Percentiles rank a stretch among this genome's conserved stretches.
Evolutionary conservation across 1,140 invertebrate species (phyloP).

Genomic region (Zaprionus tsacasi): DNA sequence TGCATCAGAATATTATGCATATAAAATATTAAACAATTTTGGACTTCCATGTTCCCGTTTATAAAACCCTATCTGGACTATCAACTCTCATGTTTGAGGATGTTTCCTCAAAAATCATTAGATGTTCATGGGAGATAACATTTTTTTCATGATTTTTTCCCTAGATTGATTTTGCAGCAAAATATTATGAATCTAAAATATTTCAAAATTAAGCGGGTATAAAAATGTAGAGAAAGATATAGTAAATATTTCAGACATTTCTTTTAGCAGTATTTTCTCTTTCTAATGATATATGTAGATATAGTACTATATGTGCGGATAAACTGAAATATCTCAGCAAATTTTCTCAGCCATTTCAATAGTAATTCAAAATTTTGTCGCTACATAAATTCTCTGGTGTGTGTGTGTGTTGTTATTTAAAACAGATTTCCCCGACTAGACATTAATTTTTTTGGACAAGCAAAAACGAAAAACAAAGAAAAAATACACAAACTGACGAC

Average conservation of each 20-base stretch:
- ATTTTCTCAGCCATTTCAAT: constrained; percentile 7
- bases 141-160: too few relatives aligned
- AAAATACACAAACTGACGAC: constrained; percentile 37
- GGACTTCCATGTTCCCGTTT: too few relatives aligned
- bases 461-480: constrained; percentile 29
- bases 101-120: too few relatives aligned
- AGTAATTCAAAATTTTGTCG: constrained; percentile 44
- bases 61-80: too few relatives aligned
- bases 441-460: constrained; percentile 54
- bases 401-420: constrained; percentile 17
- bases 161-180: too few relatives aligned
- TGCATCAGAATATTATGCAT: too few relatives aligned
- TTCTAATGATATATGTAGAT: background rate
- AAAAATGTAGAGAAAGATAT: background rate
- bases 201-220: too few relatives aligned
- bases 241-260: constrained; percentile 7
- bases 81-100: too few relatives aligned
- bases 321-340: constrained; percentile 18
- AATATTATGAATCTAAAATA: too few relatives aligned
- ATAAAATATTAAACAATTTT: too few relatives aligned
- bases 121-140: too few relatives aligned
- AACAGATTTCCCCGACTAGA: constrained; percentile 55
- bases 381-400: constrained; percentile 40
- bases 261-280: background rate
- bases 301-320: too few relatives aligned